These are phyloP conservation scores for Ctenopoma multispine DNA, from an alignment of 2,797 vertebrate genomes.

Conservation along the genomic window DNA sequence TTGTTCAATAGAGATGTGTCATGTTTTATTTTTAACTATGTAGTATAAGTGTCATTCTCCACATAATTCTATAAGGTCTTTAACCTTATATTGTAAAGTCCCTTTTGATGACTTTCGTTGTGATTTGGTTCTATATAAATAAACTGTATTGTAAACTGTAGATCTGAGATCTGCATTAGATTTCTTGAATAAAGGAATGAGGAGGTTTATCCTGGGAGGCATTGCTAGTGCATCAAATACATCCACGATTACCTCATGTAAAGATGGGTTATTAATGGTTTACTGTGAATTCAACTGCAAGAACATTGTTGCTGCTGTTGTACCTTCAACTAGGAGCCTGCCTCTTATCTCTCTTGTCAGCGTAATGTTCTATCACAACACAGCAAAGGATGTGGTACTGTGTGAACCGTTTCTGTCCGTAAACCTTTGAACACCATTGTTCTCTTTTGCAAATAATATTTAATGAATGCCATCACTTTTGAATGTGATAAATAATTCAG, in stretches of 20 bases:
- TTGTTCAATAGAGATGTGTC: too few relatives aligned
- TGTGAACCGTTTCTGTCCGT: constrained; percentile 11
- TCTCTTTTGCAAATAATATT: constrained; percentile 50
- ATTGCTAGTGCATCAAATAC: neutral
- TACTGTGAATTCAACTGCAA: neutral
- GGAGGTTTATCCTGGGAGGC: neutral
- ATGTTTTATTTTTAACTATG: too few relatives aligned
- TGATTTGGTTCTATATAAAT: too few relatives aligned
- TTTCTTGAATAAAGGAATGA: too few relatives aligned
- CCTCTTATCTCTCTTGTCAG: neutral
- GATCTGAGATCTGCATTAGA: too few relatives aligned
- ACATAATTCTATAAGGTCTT: too few relatives aligned
- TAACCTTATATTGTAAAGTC: too few relatives aligned
- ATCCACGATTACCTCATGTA: neutral
- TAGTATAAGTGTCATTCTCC: too few relatives aligned
- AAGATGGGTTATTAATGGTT: neutral
- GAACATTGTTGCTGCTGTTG: too few relatives aligned
- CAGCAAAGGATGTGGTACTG: neutral
- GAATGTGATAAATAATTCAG: constrained; percentile 68
- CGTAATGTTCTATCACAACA: neutral
- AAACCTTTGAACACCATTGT: constrained; percentile 32
- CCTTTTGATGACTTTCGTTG: too few relatives aligned
- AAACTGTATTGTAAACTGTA: too few relatives aligned
- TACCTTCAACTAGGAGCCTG: neutral
- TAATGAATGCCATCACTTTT: constrained; percentile 46